Base-by-base conservation (phyloP, 1,140 invertebrate species). In the Apolygus lucorum region DNA sequence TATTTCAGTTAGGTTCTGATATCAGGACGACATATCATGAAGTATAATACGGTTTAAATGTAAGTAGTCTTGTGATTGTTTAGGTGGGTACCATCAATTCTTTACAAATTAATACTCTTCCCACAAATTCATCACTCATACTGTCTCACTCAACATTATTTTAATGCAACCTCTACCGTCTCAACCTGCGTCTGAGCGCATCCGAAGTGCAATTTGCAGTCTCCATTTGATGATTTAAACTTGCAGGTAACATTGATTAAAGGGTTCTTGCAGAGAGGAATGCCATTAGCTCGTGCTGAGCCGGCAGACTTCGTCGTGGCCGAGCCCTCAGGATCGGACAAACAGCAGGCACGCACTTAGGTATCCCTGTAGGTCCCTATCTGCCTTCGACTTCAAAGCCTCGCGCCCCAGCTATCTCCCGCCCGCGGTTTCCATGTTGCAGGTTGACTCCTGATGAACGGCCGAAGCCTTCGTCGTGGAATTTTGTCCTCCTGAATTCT, bases 261-360 rank as follows among this genome's bases (percentile, higher is more conserved):
- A 59, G 54, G 22, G 11, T 24, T 22, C 11, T 14, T 59, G 54
- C 22, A 59, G 22, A 24, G 22, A 59, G 54, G 54, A 59, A 59
- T 59, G 54, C 54, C 54, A 59, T 59, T 59, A 59, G 54, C 54
- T 59, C 54, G 54, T 59, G 54, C 54, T 59, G 22, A 42, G 34
- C 17, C 22, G 54, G 54, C 54, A 8, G 54, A 4, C 11, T 59
- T 24, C 34, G 34, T 24, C 54, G 2, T 13, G 11, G 22, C 11
- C 54, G 11, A 13, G 22, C 54, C 22, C 54, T 49, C 34, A 49
- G 34, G 34, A 8, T 17, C 17, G 8, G 54, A 22, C 54, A 59
- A 59, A 22, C 54, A 59, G 4, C 54, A 22, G 22, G 54, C 4
- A 59, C 54, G 54, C 54, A 59, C 54, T 59, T 59, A 59, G 54